Base-by-base conservation (phyloP, 1,140 invertebrate genomes). In the Lysiphlebus fabarum region DNA sequence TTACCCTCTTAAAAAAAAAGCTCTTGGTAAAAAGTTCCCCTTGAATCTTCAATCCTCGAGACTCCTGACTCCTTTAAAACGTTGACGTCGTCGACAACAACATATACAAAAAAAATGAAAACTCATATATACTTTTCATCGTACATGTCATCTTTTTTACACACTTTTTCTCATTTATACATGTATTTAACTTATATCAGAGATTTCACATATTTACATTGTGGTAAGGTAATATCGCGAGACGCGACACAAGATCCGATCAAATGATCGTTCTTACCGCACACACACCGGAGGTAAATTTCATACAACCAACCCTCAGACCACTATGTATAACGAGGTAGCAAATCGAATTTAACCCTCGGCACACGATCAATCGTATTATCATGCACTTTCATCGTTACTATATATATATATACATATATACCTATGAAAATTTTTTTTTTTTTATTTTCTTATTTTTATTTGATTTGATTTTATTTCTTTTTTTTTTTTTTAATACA, bases 151-250 rank as follows among this genome's bases (percentile, higher is more conserved):
- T 34, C 53, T 42, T 45, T 41, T 38, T 14, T 33, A 34, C 51
- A n/a, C n/a, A n/a, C 53, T 42, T 11, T 34, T 41, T 34, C n/a
- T 42, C n/a, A 42, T 41, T 36, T 37, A 51, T 51, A 51, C 38
- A 36, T 51, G 33, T 33, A 49, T 38, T 58, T 26, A 40, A 53
- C 57, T 47, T 58, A 48, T 58, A 58, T 58, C 57, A 48, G 48
- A 51, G 50, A 51, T 58, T 58, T 53, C 57, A 49, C 57, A 58
- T 58, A 58, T 58, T 58, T 58, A 49, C 57, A n/a, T 58, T 41
- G 47, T 50, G 57, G 42, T 57, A 26, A 26, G 17, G 17, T 26
- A 26, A n/a, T 26, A 26, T 26, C 17, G 17, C 17, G 17, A 26
- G 17, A 26, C 17, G 17, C 17, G 17, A 26, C 17, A 26, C 17